Conservation (phyloP, 2,888 invertebrate species). For the Alloscopus bannaensis region DNA sequence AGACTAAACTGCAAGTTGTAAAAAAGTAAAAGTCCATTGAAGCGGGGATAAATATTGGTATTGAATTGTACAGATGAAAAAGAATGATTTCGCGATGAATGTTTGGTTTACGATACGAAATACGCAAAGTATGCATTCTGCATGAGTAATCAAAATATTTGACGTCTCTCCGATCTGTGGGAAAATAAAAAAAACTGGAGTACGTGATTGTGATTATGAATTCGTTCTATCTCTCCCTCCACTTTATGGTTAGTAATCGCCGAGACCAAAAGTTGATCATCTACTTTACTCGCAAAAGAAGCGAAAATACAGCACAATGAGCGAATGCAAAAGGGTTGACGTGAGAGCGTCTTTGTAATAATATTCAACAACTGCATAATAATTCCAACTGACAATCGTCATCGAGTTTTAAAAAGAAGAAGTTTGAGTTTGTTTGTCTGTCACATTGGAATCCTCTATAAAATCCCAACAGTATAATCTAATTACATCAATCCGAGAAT, state of each 20-base stretch:
- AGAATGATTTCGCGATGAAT: too few relatives aligned
- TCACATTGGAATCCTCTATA: too few relatives aligned
- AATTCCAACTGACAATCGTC: constrained; percentile 12
- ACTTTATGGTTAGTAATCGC: background rate
- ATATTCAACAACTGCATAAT: constrained; percentile 1
- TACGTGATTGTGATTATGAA: constrained; percentile 15
- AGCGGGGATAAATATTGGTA: too few relatives aligned
- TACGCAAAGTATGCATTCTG: too few relatives aligned
- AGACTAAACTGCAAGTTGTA: constrained; percentile 53
- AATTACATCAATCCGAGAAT: too few relatives aligned
- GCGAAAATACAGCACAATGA: constrained; percentile 36
- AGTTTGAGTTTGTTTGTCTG: too few relatives aligned
- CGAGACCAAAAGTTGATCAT: constrained; percentile 20
- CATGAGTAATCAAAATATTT: constrained; percentile 6
- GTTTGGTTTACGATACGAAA: too few relatives aligned
- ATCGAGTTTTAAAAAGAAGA: too few relatives aligned
- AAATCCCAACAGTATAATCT: too few relatives aligned
- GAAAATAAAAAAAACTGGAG: constrained; percentile 38
- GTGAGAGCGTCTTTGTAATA: constrained; percentile 8
- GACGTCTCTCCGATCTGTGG: constrained; percentile 23
- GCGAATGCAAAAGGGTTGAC: background rate
- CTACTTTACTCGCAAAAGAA: too few relatives aligned
- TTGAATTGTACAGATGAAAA: too few relatives aligned
- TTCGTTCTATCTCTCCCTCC: background rate
- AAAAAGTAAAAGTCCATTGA: too few relatives aligned